Conservation (phyloP, 2,888 invertebrate species). For the Drosophila vallismaia region DNA sequence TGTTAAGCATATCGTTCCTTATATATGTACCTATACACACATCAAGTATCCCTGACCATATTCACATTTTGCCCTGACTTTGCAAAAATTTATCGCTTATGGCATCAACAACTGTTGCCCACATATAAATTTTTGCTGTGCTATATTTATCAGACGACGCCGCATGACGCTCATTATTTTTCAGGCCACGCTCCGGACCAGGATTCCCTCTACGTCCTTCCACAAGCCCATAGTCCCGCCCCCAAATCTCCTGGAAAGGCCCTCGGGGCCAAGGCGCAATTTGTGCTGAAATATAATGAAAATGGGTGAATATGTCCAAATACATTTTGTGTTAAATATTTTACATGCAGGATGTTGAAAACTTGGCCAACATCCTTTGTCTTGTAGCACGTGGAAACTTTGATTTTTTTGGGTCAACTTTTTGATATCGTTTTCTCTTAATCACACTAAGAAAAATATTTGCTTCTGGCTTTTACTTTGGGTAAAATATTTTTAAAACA, state of each 20-base stretch:
- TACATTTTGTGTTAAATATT: slow-evolving; percentile 67
- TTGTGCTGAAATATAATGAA: slow-evolving; percentile 51
- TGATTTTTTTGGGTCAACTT: slow-evolving; percentile 35
- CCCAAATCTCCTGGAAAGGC: slow-evolving; percentile 20
- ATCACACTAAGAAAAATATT: background rate
- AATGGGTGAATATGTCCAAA: slow-evolving; percentile 39
- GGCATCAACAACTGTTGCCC: slow-evolving; percentile 68
- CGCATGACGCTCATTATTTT: slow-evolving; percentile 74
- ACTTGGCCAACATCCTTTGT: slow-evolving; percentile 53
- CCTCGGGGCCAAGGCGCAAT: slow-evolving; percentile 26
- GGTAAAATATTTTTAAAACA: background rate
- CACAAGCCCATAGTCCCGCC: background rate
- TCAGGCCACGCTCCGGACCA: slow-evolving; percentile 42
- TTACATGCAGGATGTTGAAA: slow-evolving; percentile 45
- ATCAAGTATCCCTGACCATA: slow-evolving; percentile 11
- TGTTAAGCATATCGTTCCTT: slow-evolving; percentile 9
- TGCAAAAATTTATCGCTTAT: slow-evolving; percentile 57
- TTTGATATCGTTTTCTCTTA: background rate
- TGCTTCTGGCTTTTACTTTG: background rate
- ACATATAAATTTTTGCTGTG: slow-evolving; percentile 58
- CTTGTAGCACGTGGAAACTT: slow-evolving; percentile 37
- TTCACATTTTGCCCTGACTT: slow-evolving; percentile 49
- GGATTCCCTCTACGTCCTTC: slow-evolving; percentile 14
- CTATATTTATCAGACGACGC: slow-evolving; percentile 67
- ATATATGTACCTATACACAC: slow-evolving; percentile 4